A percentile compares a stretch with the other conserved stretches of the same genome.
These are phyloP conservation scores for Drosophila ercepeae DNA, from an alignment of 1,140 invertebrate genomes.

Conservation along the genomic window DNA sequence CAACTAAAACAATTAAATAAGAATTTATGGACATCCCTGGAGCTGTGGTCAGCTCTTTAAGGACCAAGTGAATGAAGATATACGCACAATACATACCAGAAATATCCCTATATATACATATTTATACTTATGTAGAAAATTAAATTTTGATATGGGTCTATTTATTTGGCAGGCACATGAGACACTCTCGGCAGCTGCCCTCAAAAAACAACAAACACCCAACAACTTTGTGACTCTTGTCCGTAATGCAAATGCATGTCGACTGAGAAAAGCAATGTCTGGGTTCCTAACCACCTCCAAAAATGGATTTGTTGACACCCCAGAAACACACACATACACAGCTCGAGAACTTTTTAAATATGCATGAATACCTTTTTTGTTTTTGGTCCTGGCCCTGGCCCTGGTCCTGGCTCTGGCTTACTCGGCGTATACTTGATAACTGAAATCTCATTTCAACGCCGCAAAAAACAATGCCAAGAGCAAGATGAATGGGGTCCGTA, in stretches of 20 bases:
- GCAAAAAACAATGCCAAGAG: slow-evolving; percentile 38
- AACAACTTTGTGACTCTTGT: slow-evolving; percentile 47
- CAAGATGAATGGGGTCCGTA: slow-evolving; percentile 10
- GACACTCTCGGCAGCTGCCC: slow-evolving; percentile 35
- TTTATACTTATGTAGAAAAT: slow-evolving; percentile 32
- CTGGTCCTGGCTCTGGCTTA: slow-evolving; percentile 16
- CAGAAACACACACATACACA: slow-evolving; percentile 9
- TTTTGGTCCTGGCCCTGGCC: slow-evolving; percentile 8
- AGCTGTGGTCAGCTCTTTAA: slow-evolving; percentile 21
- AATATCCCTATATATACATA: slow-evolving; percentile 11
- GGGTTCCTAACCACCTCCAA: slow-evolving; percentile 44
- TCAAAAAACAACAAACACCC: neutral
- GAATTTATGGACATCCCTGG: slow-evolving; percentile 18
- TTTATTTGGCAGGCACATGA: slow-evolving; percentile 57
- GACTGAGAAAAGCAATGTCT: slow-evolving; percentile 16
- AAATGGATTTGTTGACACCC: slow-evolving; percentile 63
- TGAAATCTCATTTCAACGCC: slow-evolving; percentile 63
- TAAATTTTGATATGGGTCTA: slow-evolving; percentile 75
- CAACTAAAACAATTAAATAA: slow-evolving; percentile 30
- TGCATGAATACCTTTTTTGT: slow-evolving; percentile 70
- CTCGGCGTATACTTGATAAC: slow-evolving; percentile 69
- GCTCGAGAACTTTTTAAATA: slow-evolving; percentile 64
- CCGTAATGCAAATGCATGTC: slow-evolving; percentile 50
- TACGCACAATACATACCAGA: slow-evolving; percentile 1
- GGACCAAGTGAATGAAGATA: slow-evolving; percentile 15